Evolutionary conservation across 2,113 vertebrate species (phyloP), one percentile per base, ranked within the genome.

Genomic region (Emydocephalus ijimae): DNA sequence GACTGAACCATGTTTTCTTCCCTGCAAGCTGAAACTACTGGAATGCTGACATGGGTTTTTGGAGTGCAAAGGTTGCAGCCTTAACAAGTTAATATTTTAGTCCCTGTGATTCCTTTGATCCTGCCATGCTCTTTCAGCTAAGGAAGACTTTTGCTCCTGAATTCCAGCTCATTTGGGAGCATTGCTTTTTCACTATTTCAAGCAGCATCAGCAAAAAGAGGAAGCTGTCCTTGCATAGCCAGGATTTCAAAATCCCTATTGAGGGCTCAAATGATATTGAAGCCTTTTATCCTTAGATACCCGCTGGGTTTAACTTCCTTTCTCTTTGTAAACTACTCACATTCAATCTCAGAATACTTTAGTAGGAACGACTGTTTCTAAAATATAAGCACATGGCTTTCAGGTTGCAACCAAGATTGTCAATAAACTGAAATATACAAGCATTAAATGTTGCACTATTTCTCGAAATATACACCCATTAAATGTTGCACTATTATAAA

Each of bases 21-120:
- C 81, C 39, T 57, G 39, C 50, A 59, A 50, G 26, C 34, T 89
- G 64, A 89, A 59, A 29, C 54, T n/a, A 5, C 23, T 21, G 54
- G 74, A 92, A 89, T 89, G 90, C 87, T 86, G 69, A 89, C 55
- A 88, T 10, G 29, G 34, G n/a, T 11, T 7, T 34, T 54, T 39
- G 54, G 14, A 21, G 87, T 91, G 57, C 90, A 91, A 91, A 91
- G 93, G 90, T 64, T 93, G 56, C 18, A 11, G 55, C 45, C 43
- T 89, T 86, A 45, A 3, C n/a, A n/a, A 64, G 93, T 93, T 93
- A 91, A 93, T 86, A 85, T 91, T 91, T 93, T 61, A 91, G 87
- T 52, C 43, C 88, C 18, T 52, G 20, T 52, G 86, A 91, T 50
- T 88, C 87, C 39, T 90, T 89, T 43, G 90, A 61, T 89, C 54